These are phyloP conservation scores for Lates calcarifer DNA, from an alignment of 2,113 vertebrate species.

Conservation along the genomic window DNA sequence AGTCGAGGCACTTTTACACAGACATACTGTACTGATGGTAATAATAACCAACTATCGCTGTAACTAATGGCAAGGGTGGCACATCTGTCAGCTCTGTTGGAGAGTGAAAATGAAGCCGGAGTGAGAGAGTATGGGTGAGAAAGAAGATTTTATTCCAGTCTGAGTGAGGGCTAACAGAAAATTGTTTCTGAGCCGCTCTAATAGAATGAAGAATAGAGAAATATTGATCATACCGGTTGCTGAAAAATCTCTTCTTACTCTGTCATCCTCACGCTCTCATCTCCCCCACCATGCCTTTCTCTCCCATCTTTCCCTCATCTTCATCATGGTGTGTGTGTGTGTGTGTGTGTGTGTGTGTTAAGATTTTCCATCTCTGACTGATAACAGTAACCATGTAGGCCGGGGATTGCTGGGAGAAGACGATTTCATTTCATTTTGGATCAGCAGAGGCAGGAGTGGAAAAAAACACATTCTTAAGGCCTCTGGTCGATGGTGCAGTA, in stretches of 20 bases:
- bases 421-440: constrained; percentile 66
- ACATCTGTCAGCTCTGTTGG: constrained; percentile 16
- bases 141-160: constrained; percentile 52
- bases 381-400: constrained; percentile 49
- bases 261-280: constrained; percentile 45
- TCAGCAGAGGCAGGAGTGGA: constrained; percentile 30
- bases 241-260: constrained; percentile 57
- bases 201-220: constrained; percentile 72
- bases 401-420: constrained; percentile 32
- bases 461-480: constrained; percentile 31
- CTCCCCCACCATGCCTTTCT: constrained; percentile 38
- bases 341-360: constrained; percentile 22
- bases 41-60: constrained; percentile 15
- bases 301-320: constrained; percentile 45
- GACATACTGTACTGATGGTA: not conserved
- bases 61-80: constrained; percentile 18
- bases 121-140: not conserved
- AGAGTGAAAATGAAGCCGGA: constrained; percentile 41
- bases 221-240: constrained; percentile 70
- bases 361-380: constrained; percentile 48
- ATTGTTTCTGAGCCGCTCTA: constrained; percentile 69
- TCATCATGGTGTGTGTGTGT: constrained; percentile 36
- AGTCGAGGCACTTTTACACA: not conserved
- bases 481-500: constrained; percentile 44
- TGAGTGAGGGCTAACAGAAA: constrained; percentile 57